These are phyloP conservation scores for Meriones psammophilus DNA, from an alignment of 2,797 vertebrate genomes.

Conservation along the genomic window DNA sequence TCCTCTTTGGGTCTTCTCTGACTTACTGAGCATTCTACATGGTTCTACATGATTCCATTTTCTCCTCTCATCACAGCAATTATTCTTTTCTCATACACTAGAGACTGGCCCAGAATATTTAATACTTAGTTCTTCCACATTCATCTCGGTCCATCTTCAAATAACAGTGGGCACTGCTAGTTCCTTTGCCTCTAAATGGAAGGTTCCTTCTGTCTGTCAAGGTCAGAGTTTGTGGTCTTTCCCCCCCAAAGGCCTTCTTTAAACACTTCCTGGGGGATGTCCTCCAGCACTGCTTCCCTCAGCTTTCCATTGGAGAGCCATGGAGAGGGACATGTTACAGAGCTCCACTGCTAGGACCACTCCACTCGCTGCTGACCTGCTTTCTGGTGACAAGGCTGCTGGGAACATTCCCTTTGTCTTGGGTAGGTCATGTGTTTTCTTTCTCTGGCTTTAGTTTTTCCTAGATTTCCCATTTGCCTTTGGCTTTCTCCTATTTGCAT, in stretches of 20 bases:
- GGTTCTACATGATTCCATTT: not conserved
- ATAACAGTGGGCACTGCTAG: not conserved
- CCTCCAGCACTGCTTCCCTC: not conserved
- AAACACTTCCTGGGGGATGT: not conserved
- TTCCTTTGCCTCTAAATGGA: not conserved
- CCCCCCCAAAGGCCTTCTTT: not conserved
- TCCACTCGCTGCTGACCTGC: not conserved
- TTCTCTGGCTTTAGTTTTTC: slow-evolving; percentile 14
- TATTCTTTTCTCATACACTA: not conserved
- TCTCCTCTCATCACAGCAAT: not conserved
- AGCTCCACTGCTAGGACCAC: not conserved
- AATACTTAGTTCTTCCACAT: not conserved
- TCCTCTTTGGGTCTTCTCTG: slow-evolving; percentile 27
- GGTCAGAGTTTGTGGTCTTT: not conserved
- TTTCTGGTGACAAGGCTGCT: not conserved
- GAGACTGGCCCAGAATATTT: not conserved
- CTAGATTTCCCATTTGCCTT: slow-evolving; percentile 36
- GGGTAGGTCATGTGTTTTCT: not conserved
- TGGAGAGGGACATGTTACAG: not conserved
- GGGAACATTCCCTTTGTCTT: not conserved
- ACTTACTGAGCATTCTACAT: slow-evolving; percentile 27
- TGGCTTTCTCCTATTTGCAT: slow-evolving; percentile 3
- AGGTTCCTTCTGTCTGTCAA: not conserved
- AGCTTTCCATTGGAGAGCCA: not conserved
- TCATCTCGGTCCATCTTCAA: slow-evolving; percentile 23